Evolutionary conservation across 2,797 vertebrate genomes (phyloP), one percentile per base, ranked within the genome.

Genomic region (Pogonophryne albipinna): DNA sequence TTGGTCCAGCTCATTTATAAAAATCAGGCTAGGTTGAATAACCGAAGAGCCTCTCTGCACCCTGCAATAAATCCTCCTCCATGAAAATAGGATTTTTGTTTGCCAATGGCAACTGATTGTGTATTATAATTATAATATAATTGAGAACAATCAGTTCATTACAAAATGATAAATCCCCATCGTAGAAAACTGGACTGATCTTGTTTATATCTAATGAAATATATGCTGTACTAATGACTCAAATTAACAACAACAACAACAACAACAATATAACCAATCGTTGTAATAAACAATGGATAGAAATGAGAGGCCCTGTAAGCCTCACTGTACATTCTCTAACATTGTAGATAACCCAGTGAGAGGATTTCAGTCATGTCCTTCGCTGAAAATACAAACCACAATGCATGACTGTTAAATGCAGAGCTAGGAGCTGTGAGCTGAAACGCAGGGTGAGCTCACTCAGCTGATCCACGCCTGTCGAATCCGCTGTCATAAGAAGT

Each of bases 311-410:
- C 47, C 31, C 64, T 56, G 38, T 53, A 66, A 45, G 71, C 52
- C 50, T 50, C 59, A 15, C 57, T 69, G 49, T 51, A 27, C 31
- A 14, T 38, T 46, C 52, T 42, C 52, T 62, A 65, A 74, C 61
- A 44, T 16, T 73, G 44, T 44, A 64, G 45, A 46, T 20, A 78
- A 66, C 19, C 53, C 44, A 17, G 45, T 13, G 50, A 69, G 70
- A 65, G 45, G 50, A 51, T 53, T 42, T 42, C 55, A 27, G 64
- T 74, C 8, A 13, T 31, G 45, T 78, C 72, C 64, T 63, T 68
- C 2, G 58, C 69, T 78, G 65, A 87, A 86, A 87, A 82, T 71
- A 83, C 78, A 81, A 74, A 71, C 65, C 74, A 41, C 70, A 75
- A 44, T 47, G 68, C 63, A 55, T 81, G 84, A 78, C 74, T 63